Percentiles rank a stretch among this genome's conserved stretches.
These are phyloP conservation scores for Netelia melanura DNA, from an alignment of 2,888 invertebrate species.

Conservation along the genomic window DNA sequence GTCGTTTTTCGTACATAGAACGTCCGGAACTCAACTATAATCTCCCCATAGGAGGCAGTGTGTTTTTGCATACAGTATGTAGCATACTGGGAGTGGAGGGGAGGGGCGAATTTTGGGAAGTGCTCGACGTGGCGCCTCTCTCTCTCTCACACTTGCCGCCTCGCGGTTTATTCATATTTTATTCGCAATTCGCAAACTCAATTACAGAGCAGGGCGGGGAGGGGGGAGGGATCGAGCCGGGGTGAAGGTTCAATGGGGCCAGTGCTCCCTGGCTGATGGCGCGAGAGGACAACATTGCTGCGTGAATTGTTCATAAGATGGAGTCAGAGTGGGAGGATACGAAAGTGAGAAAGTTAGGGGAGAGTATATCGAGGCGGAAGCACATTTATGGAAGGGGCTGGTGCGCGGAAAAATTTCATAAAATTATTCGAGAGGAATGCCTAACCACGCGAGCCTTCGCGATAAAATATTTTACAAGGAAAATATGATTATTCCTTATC, in stretches of 20 bases:
- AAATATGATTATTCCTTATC: too few relatives aligned
- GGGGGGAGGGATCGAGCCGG: slow-evolving; percentile 3
- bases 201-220: slow-evolving; percentile 65
- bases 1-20: slow-evolving; percentile 32
- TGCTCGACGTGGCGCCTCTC: slow-evolving; percentile 43
- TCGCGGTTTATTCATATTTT: slow-evolving; percentile 71
- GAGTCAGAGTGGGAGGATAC: slow-evolving; percentile 42
- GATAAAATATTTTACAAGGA: too few relatives aligned
- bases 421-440: slow-evolving; percentile 15
- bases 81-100: neutral
- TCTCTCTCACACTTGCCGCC: slow-evolving; percentile 28
- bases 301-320: slow-evolving; percentile 72
- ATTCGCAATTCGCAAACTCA: slow-evolving; percentile 73
- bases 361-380: slow-evolving; percentile 24
- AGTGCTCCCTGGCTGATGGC: slow-evolving; percentile 59
- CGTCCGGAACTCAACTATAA: slow-evolving; percentile 32
- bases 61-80: slow-evolving; percentile 17
- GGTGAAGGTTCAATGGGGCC: slow-evolving; percentile 42
- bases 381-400: neutral
- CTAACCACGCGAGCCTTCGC: too few relatives aligned
- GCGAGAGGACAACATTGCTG: slow-evolving; percentile 65
- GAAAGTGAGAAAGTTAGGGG: slow-evolving; percentile 55
- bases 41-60: slow-evolving; percentile 9
- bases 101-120: slow-evolving; percentile 48
- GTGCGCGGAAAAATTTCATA: slow-evolving; percentile 19